A percentile compares a stretch with the other conserved stretches of the same genome.
These are phyloP conservation scores for Choristoneura fumiferana DNA, from an alignment of 1,140 invertebrate species.

Conservation along the genomic window DNA sequence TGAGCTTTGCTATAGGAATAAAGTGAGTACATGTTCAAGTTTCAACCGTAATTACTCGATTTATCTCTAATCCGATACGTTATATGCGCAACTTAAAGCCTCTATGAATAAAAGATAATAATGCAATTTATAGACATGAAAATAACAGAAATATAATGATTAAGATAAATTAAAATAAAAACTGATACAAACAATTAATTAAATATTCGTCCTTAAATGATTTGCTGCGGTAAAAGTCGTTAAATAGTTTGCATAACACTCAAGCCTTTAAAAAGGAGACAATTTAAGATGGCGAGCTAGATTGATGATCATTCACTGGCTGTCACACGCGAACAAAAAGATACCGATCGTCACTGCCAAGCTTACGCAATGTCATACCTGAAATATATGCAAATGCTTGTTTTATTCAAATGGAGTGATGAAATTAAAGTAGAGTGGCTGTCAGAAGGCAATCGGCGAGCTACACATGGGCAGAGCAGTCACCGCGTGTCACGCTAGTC, in stretches of 20 bases:
- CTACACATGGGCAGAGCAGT: conserved; percentile 46
- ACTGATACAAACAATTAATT: no score
- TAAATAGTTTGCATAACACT: no score
- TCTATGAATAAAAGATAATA: no score
- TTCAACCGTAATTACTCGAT: conserved; percentile 47
- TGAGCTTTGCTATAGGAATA: conserved; percentile 46
- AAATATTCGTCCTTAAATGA: no score
- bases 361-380: conserved; percentile 34
- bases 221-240: no score
- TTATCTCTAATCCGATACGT: conserved; percentile 32
- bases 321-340: conserved; percentile 35
- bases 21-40: conserved; percentile 45
- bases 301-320: conserved; percentile 39
- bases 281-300: conserved; percentile 20
- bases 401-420: conserved; percentile 69
- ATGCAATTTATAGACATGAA: no score
- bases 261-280: background rate
- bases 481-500: conserved; percentile 36
- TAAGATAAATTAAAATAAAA: no score
- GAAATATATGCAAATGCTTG: conserved; percentile 55
- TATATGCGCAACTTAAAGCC: background rate
- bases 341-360: conserved; percentile 44
- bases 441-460: conserved; percentile 46
- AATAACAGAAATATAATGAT: no score
- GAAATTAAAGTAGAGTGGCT: conserved; percentile 62